phyloP scores from a whole-genome alignment of 2,113 vertebrate species.

The Euleptes europaea region DNA sequence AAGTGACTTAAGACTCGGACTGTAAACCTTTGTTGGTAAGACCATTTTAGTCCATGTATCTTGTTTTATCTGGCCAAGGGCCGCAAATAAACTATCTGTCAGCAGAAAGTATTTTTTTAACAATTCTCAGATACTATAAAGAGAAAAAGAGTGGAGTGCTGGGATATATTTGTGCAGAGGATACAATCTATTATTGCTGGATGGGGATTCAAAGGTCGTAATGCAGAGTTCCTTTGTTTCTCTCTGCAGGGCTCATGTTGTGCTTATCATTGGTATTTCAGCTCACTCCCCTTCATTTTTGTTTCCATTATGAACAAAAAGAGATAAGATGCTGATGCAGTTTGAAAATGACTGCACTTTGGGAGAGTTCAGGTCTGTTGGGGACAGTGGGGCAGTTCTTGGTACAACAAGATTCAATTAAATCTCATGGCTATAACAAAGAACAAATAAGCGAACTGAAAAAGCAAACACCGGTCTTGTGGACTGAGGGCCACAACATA shows the following conservation, averaged over 20 bases:
- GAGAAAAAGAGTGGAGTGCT: background rate
- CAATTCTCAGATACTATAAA: background rate
- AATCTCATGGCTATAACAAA: background rate
- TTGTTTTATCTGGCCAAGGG: too few relatives aligned
- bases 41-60: too few relatives aligned
- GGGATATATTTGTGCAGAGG: constrained; percentile 13
- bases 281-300: constrained; percentile 16
- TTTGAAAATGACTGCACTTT: background rate
- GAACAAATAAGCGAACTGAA: background rate
- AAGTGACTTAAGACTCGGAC: too few relatives aligned
- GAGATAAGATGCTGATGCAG: background rate
- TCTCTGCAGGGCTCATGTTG: background rate
- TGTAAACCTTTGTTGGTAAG: too few relatives aligned
- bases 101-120: constrained; percentile 16
- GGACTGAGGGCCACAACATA: background rate
- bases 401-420: background rate
- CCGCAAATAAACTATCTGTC: too few relatives aligned
- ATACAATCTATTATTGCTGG: background rate
- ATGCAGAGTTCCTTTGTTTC: constrained; percentile 19
- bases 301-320: background rate
- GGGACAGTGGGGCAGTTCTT: background rate
- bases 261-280: constrained; percentile 34
- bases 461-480: background rate
- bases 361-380: background rate
- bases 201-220: constrained; percentile 16